Evolutionary conservation across 2,888 invertebrate species (phyloP).

Genomic region (Drosophila mettleri): DNA sequence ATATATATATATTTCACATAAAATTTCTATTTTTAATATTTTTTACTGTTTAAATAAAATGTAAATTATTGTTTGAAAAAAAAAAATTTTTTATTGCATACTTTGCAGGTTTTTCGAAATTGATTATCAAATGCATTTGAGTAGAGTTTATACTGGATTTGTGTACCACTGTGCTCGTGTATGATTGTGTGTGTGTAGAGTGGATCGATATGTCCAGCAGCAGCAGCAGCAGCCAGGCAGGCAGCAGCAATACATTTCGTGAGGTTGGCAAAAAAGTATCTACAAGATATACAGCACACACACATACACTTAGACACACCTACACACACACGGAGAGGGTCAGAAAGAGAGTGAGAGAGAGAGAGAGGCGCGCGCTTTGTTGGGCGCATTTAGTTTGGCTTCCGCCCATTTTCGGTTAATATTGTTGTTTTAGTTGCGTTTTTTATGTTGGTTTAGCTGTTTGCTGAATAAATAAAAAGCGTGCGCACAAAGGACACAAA

Average conservation of each 20-base stretch:
- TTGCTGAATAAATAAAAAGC: slow-evolving; percentile 55
- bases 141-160: background rate
- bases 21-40: background rate
- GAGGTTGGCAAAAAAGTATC: slow-evolving; percentile 70
- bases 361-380: background rate
- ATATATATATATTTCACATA: background rate
- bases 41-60: too few species aligned
- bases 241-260: slow-evolving; percentile 66
- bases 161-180: slow-evolving; percentile 5
- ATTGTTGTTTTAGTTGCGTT: slow-evolving; percentile 26
- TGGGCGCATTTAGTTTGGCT: slow-evolving; percentile 49
- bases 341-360: background rate
- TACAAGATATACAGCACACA: slow-evolving; percentile 57
- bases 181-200: background rate
- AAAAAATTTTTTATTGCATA: slow-evolving; percentile 16
- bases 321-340: slow-evolving; percentile 1
- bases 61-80: too few species aligned
- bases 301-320: slow-evolving; percentile 8
- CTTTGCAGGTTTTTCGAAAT: slow-evolving; percentile 11
- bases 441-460: slow-evolving; percentile 27
- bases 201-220: slow-evolving; percentile 74
- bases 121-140: background rate
- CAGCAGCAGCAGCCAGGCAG: slow-evolving; percentile 50
- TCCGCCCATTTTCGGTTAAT: slow-evolving; percentile 52
- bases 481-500: slow-evolving; percentile 59